Evolutionary conservation across 2,797 vertebrate genomes (phyloP), one percentile per base, ranked within the genome.

Genomic region (Propithecus deckenii): DNA sequence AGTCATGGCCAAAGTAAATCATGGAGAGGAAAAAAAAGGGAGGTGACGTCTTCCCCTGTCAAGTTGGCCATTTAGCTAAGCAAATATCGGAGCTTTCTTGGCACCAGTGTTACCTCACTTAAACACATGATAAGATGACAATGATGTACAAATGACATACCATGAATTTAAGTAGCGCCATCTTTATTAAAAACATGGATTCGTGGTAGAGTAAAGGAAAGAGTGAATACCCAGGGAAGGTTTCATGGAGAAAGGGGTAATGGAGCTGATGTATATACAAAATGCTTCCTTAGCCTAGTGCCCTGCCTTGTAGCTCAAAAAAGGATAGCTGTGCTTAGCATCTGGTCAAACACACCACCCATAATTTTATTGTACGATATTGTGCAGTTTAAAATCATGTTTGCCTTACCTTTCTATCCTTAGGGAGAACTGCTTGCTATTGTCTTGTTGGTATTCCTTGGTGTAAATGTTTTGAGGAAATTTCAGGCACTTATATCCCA

Each of bases 401-500:
- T 92, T 35, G 79, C 91, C 76, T 95, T 90, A 95, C 63, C 78
- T 89, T 91, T 86, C 50, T 72, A 30, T 83, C 76, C 84, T 94
- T 90, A 74, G 57, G 65, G 84, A 91, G 28, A 83, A 79, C 32
- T 61, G 61, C 71, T 50, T 83, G 86, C 69, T 71, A 52, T 28
- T 48, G 67, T 97, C 84, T 95, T 79, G 25, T 55, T 96, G 92
- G 55, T 96, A n/a, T 80, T 91, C 84, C 94, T 92, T 96, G 94
- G 89, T 80, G 50, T 95, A 79, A 97, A 93, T 91, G 89, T 96
- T 97, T 98, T 13, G 7, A 97, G 94, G 89, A 97, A 95, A 97
- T 97, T 97, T 95, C 90, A 95, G 88, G 88, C 57, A 93, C 92
- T 96, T 93, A 86, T 92, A 95, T 76, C 74, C 94, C 75, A 97